Evolutionary conservation across 2,797 vertebrate species (phyloP).

Genomic region (Pagetopsis macropterus): DNA sequence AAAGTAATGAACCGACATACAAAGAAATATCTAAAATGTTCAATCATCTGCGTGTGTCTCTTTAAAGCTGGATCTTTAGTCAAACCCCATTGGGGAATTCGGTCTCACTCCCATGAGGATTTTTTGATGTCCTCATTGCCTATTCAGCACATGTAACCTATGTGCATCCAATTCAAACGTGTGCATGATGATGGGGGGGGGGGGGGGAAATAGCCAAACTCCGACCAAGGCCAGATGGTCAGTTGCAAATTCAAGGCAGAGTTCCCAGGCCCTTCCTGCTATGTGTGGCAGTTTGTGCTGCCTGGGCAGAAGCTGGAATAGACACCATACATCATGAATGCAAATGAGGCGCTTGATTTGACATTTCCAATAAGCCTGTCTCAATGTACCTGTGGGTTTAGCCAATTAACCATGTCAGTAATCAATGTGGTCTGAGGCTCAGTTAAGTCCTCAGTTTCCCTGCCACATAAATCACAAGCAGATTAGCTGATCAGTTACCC

Average conservation of each 20-base stretch:
- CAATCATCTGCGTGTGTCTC: slow-evolving; percentile 36
- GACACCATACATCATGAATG: slow-evolving; percentile 85
- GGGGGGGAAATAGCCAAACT: slow-evolving; percentile 18
- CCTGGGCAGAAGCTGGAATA: slow-evolving; percentile 78
- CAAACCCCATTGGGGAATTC: slow-evolving; percentile 43
- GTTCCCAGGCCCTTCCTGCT: slow-evolving; percentile 63
- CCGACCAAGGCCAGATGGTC: slow-evolving; percentile 75
- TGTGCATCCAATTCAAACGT: slow-evolving; percentile 35
- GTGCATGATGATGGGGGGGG: background rate
- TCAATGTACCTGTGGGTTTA: slow-evolving; percentile 83
- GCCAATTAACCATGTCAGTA: slow-evolving; percentile 87
- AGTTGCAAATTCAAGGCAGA: slow-evolving; percentile 66
- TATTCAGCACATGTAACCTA: slow-evolving; percentile 41
- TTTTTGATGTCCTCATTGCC: slow-evolving; percentile 30
- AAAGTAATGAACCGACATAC: slow-evolving; percentile 13
- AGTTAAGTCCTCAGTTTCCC: slow-evolving; percentile 80
- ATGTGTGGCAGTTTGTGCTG: slow-evolving; percentile 75
- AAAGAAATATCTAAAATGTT: background rate
- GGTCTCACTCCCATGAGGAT: slow-evolving; percentile 30
- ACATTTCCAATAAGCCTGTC: slow-evolving; percentile 87
- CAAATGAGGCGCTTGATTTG: slow-evolving; percentile 85
- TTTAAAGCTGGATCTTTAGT: slow-evolving; percentile 39
- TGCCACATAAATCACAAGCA: slow-evolving; percentile 84
- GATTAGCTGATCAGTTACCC: slow-evolving; percentile 87
- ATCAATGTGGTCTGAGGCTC: slow-evolving; percentile 82